Percentiles rank a stretch among this genome's conserved stretches.
phyloP scores from a whole-genome alignment of 2,797 vertebrate species.

The Champsocephalus esox region DNA sequence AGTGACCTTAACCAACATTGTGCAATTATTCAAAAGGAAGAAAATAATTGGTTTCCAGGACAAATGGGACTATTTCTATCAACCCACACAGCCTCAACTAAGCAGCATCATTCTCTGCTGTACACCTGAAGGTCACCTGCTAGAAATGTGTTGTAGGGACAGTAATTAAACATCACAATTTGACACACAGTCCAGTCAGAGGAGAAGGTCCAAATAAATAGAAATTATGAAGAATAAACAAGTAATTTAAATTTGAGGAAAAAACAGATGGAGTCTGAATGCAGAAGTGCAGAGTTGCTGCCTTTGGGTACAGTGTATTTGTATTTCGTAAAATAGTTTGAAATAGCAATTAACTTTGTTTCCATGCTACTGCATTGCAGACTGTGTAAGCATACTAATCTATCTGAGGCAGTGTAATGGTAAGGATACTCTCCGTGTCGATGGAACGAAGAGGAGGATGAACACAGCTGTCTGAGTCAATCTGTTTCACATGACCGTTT shows the following conservation, averaged over 20 bases:
- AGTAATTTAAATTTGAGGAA: background rate
- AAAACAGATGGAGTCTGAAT: conserved; percentile 1
- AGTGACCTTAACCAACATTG: conserved; percentile 52
- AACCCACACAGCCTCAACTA: conserved; percentile 28
- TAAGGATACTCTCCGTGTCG: conserved; percentile 27
- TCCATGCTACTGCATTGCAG: background rate
- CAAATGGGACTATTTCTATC: conserved; percentile 41
- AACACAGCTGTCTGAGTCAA: conserved; percentile 61
- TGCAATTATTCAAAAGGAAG: conserved; percentile 50
- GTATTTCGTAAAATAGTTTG: background rate
- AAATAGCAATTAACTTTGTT: background rate
- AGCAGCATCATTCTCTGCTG: conserved; percentile 38
- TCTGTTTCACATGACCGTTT: conserved; percentile 71
- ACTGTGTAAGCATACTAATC: background rate
- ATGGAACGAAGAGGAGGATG: conserved; percentile 36
- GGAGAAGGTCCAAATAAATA: conserved; percentile 5
- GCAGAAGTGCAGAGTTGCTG: background rate
- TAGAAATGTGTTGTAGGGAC: background rate
- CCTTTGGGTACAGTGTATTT: background rate
- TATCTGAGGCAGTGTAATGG: conserved; percentile 5
- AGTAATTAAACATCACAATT: conserved; percentile 44
- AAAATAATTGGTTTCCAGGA: conserved; percentile 61
- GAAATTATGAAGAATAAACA: background rate
- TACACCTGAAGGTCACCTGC: conserved; percentile 51
- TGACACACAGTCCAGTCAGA: conserved; percentile 21